Base-by-base conservation (phyloP, 2,888 invertebrate genomes). In the Scelioninae gen. 2 region DNA sequence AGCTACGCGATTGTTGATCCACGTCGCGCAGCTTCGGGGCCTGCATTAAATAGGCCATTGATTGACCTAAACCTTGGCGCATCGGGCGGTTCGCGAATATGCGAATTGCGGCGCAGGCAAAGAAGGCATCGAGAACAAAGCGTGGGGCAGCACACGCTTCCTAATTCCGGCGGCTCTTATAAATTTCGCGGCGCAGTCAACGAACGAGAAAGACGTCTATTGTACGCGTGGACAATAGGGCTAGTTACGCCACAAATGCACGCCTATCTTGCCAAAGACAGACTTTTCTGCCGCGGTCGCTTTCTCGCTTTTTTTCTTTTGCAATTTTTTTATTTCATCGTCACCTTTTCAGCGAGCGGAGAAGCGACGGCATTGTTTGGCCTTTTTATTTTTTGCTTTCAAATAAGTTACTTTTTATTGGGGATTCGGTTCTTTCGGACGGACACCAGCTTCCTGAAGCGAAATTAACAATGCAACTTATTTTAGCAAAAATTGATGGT, bases 21-120 rank as follows among this genome's bases (percentile, higher is more conserved):
- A 37, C 25, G 37, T 11, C 31, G 71, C 73, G 75, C 75, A 76
- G 78, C 71, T 70, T 73, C 76, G 33, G 74, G 78, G 69, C 75
- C 67, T 68, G 73, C 74, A 76, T 78, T 80, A 82, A 82, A 82
- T 83, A 79, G 83, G 81, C 79, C 82, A 83, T 82, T 82, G 82
- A 83, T 83, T 82, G 82, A 81, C 81, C 81, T 80, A 80, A 77
- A 79, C 80, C 79, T 77, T 77, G 77, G 58, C 43, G 37, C 39
- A 61, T 70, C 58, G 50, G 58, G 55, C 57, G 46, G 46, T 50
- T 60, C 37, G 50, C 48, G 15, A 25, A 19, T 31, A 52, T 35
- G n/a, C n/a, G n/a, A 50, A 25, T 55, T 15, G 46, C 10, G 50
- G 46, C 13, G 28, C 52, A 25, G 25, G 63, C 41, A 43, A 72